A percentile compares a stretch with the other conserved stretches of the same genome.
Conservation (phyloP, 2,113 vertebrate species). For the western clawed frog (Xenopus tropicalis) region UCB_Xtro_10.0 CM004447.2:53842001-53842500, state of each 20-base stretch:
- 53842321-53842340: conserved; percentile 29
- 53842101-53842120: conserved; percentile 33
- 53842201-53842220: conserved; percentile 48
- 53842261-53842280: conserved; percentile 48
- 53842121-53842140: conserved; percentile 45
- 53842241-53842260: conserved; percentile 43
- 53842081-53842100: conserved; percentile 40
- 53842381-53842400: too few species aligned
- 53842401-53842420: too few species aligned
- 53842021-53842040: conserved; percentile 6
- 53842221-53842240: conserved; percentile 47
- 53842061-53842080: conserved; percentile 34
- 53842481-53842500: too few species aligned
- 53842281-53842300: conserved; percentile 29
- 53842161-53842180: conserved; percentile 47
- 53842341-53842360: too few species aligned
- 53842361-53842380: too few species aligned
- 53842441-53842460: too few species aligned
- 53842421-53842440: too few species aligned
- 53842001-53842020: not conserved
- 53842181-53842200: conserved; percentile 49
- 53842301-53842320: conserved; percentile 25
- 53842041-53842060: conserved; percentile 20
- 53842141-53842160: conserved; percentile 47
- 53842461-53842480: too few species aligned